Evolutionary conservation across 2,113 vertebrate genomes (phyloP).

Genomic region (Erinaceus europaeus): DNA sequence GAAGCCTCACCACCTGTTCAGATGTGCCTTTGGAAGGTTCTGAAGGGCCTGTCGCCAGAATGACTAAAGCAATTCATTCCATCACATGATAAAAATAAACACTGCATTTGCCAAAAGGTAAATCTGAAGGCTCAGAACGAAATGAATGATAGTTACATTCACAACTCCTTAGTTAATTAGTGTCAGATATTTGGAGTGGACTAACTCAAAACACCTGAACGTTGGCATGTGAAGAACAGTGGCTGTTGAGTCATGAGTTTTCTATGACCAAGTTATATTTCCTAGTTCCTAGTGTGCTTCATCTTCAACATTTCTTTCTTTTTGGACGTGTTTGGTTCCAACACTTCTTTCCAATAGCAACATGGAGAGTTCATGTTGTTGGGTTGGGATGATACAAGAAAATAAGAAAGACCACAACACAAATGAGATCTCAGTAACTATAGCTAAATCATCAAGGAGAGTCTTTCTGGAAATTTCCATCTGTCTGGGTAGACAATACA

Average conservation of each 20-base stretch:
- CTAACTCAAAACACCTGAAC: too few relatives aligned
- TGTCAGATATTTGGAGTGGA: neutral
- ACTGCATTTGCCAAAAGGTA: neutral
- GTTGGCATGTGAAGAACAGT: too few relatives aligned
- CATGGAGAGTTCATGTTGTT: neutral
- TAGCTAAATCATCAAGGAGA: too few relatives aligned
- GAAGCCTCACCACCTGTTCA: slow-evolving; percentile 61
- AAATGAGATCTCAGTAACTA: neutral
- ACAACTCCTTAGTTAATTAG: slow-evolving; percentile 21
- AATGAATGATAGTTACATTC: slow-evolving; percentile 1
- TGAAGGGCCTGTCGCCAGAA: neutral
- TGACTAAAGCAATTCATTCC: neutral
- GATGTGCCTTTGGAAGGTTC: neutral
- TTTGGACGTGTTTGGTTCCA: neutral
- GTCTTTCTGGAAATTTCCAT: slow-evolving; percentile 4
- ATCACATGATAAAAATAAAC: neutral
- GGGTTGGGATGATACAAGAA: neutral
- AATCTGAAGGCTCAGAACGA: slow-evolving; percentile 33
- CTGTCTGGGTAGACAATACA: neutral
- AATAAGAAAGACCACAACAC: neutral
- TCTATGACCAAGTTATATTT: neutral
- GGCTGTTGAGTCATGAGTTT: neutral
- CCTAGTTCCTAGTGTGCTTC: neutral
- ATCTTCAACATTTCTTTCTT: neutral
- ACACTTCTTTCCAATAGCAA: neutral